phyloP scores from a whole-genome alignment of 2,888 invertebrate species.

The Chrysomela aeneicollis region DNA sequence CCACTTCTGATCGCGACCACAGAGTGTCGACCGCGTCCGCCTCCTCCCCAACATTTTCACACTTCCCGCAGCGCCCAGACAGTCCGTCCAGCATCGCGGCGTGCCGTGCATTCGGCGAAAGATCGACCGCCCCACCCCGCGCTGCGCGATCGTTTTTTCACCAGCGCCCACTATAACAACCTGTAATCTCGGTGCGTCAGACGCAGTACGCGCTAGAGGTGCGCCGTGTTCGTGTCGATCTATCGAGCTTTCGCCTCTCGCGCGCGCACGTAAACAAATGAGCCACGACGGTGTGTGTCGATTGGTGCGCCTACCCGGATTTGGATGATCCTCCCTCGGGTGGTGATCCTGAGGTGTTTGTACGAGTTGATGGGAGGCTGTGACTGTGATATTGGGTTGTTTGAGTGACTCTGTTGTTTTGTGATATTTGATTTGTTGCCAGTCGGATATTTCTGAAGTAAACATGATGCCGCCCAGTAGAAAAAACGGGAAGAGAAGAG shows the following conservation, averaged over 20 bases:
- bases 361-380: no score
- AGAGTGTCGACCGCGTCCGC: slow-evolving; percentile 1
- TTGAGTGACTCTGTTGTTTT: slow-evolving; percentile 31
- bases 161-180: slow-evolving; percentile 59
- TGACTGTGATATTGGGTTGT: slow-evolving; percentile 26
- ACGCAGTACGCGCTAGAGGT: slow-evolving; percentile 26
- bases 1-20: background rate
- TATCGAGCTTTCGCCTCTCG: no score
- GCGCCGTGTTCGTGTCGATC: background rate
- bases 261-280: slow-evolving; percentile 36
- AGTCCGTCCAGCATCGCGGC: slow-evolving; percentile 37
- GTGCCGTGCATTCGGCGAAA: slow-evolving; percentile 28
- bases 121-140: slow-evolving; percentile 45
- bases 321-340: slow-evolving; percentile 38
- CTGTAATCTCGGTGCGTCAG: slow-evolving; percentile 57
- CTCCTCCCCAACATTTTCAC: slow-evolving; percentile 33
- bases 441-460: background rate
- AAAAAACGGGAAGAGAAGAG: slow-evolving; percentile 52
- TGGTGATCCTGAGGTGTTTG: no score
- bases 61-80: slow-evolving; percentile 34
- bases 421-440: slow-evolving; percentile 24
- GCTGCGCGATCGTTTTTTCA: slow-evolving; percentile 56
- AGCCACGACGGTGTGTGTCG: slow-evolving; percentile 44
- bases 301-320: slow-evolving; percentile 42
- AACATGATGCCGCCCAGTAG: slow-evolving; percentile 48